Evolutionary conservation across 1,140 invertebrate species (phyloP), one percentile per base, ranked within the genome.

Genomic region (Tribolium castaneum): DNA sequence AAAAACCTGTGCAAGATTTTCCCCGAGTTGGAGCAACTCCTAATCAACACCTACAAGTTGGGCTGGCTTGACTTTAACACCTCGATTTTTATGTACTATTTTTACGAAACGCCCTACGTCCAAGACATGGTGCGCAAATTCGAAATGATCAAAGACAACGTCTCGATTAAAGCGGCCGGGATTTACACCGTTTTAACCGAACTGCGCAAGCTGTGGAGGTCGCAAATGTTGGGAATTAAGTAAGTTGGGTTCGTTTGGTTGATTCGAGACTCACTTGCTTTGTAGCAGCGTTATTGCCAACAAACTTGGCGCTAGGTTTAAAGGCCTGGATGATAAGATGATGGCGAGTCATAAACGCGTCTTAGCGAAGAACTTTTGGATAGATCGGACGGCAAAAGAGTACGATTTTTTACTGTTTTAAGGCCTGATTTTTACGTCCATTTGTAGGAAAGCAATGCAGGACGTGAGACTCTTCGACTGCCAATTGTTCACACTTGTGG

Each of bases 41-140:
- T 83, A 30, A 82, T 78, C 19, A 83, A 81, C 39, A 83, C 79
- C 13, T 84, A 83, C 54, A 74, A 75, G 49, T 77, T 84, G 22
- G 79, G 79, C 52, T 84, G 83, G 83, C 76, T 84, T 56, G 83
- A 84, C 49, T 83, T 83, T 59, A 84, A 84, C 51, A 83, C 80
- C 30, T 82, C 79, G 75, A 77, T 84, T 54, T 84, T 84, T 74
- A 82, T 83, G 70, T 79, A 80, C 70, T 80, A 80, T 73, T 84
- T 84, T 77, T 83, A 80, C 80, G 80, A 82, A 78, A 82, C 81
- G 52, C 75, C 80, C 12, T 78, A 78, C 35, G 82, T 82, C 5
- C 78, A 81, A 50, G 74, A 66, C 9, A 82, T 73, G 10, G 49
- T 73, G 0, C 19, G n/a, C 10, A 16, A 73, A 30, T 73, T 73